Percentiles rank a stretch among this genome's conserved stretches.
phyloP scores from a whole-genome alignment of 2,113 vertebrate species.

The Campylomormyrus numenius region DNA sequence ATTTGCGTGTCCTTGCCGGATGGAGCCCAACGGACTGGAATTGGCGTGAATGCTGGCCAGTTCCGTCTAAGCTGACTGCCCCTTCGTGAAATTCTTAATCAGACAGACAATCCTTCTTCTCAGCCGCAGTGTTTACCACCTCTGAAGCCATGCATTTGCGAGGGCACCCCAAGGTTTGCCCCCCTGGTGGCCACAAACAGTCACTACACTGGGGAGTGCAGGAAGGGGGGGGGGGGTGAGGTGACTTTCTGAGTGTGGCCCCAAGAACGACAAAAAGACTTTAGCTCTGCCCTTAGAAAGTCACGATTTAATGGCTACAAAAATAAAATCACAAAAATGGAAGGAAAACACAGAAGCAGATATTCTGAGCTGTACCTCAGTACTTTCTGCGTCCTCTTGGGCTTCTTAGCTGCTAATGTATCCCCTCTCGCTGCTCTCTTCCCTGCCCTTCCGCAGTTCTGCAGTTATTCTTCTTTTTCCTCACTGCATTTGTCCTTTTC shows the following conservation, averaged over 20 bases:
- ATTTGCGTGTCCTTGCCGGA: neutral
- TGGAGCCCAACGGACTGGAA: neutral
- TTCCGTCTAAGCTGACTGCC: neutral
- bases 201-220: neutral
- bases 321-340: neutral
- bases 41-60: neutral
- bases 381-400: conserved; percentile 30
- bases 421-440: conserved; percentile 22
- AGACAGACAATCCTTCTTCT: neutral
- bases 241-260: neutral
- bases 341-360: neutral
- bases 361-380: conserved; percentile 1
- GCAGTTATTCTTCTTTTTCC: conserved; percentile 16
- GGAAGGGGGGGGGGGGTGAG: neutral
- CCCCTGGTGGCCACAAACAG: neutral
- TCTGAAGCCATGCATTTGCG: neutral
- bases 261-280: neutral
- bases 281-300: neutral
- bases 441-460: conserved; percentile 25
- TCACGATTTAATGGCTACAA: neutral
- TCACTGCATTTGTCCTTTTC: conserved; percentile 22
- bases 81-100: neutral
- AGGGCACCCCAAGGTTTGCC: neutral
- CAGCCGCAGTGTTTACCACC: neutral
- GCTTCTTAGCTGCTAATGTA: conserved; percentile 28